A percentile compares a stretch with the other conserved stretches of the same genome.
phyloP scores from a whole-genome alignment of 2,113 vertebrate species.

The Coracopsis vasa region DNA sequence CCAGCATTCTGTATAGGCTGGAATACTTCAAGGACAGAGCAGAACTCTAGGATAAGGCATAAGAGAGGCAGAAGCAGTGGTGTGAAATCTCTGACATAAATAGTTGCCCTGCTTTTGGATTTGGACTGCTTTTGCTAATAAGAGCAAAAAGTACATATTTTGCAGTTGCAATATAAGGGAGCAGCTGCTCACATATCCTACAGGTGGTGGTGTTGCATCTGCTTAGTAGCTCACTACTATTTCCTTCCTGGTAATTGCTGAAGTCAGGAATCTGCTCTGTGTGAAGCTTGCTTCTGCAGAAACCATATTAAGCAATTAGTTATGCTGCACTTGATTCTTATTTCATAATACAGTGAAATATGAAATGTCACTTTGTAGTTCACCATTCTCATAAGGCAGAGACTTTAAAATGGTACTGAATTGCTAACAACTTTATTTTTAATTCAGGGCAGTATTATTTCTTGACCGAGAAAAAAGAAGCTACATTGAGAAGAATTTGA shows the following conservation, averaged over 20 bases:
- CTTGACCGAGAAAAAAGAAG: conserved; percentile 86
- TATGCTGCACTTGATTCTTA: background rate
- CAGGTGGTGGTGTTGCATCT: background rate
- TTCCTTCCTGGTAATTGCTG: background rate
- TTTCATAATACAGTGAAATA: background rate
- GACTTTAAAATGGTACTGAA: background rate
- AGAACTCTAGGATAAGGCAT: background rate
- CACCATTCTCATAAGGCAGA: background rate
- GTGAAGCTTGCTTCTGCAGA: background rate
- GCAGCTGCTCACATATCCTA: background rate
- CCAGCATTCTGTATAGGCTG: background rate
- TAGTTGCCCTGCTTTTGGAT: background rate
- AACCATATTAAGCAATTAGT: background rate
- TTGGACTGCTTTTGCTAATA: background rate
- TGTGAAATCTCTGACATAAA: background rate
- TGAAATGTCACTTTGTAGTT: background rate
- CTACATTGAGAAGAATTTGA: conserved; percentile 74
- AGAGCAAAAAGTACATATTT: background rate
- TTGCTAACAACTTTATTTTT: background rate
- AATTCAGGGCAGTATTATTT: conserved; percentile 83
- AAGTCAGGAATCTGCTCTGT: background rate
- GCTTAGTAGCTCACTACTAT: background rate
- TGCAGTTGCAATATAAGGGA: background rate
- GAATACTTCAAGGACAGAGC: background rate
- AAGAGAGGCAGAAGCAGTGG: background rate